Evolutionary conservation across 2,797 vertebrate genomes (phyloP).

Genomic region (Crenichthys baileyi): DNA sequence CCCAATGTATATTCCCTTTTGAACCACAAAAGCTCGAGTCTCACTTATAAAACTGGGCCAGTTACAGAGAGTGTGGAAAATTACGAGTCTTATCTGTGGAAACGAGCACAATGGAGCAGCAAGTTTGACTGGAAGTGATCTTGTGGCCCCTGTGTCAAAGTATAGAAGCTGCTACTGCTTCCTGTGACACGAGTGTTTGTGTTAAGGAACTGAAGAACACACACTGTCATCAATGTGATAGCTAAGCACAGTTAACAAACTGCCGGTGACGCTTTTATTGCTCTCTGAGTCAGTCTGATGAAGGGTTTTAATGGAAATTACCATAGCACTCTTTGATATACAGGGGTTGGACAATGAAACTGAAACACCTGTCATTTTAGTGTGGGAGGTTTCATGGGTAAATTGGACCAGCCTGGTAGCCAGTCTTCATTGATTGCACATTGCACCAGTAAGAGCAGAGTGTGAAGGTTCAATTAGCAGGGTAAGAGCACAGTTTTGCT

Average conservation of each 20-base stretch:
- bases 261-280: constrained; percentile 36
- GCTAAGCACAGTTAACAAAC: constrained; percentile 41
- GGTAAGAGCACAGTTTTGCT: too few species aligned
- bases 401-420: too few species aligned
- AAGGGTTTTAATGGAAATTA: constrained; percentile 50
- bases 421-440: too few species aligned
- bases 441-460: too few species aligned
- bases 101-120: constrained; percentile 24
- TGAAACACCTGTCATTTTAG: too few species aligned
- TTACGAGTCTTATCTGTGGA: constrained; percentile 46
- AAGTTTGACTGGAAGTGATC: constrained; percentile 51
- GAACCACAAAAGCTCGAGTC: neutral
- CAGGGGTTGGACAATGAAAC: too few species aligned
- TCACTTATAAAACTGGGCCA: neutral
- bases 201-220: neutral
- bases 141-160: constrained; percentile 16
- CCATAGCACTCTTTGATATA: constrained; percentile 51
- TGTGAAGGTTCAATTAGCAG: too few species aligned
- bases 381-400: too few species aligned
- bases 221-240: constrained; percentile 42
- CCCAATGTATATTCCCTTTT: neutral
- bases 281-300: constrained; percentile 38
- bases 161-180: constrained; percentile 26
- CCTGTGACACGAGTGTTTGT: constrained; percentile 24
- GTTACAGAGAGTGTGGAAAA: constrained; percentile 39